Percentiles rank a stretch among this genome's conserved stretches.
phyloP scores from a whole-genome alignment of 2,113 vertebrate genomes.

The Ovis canadensis region DNA sequence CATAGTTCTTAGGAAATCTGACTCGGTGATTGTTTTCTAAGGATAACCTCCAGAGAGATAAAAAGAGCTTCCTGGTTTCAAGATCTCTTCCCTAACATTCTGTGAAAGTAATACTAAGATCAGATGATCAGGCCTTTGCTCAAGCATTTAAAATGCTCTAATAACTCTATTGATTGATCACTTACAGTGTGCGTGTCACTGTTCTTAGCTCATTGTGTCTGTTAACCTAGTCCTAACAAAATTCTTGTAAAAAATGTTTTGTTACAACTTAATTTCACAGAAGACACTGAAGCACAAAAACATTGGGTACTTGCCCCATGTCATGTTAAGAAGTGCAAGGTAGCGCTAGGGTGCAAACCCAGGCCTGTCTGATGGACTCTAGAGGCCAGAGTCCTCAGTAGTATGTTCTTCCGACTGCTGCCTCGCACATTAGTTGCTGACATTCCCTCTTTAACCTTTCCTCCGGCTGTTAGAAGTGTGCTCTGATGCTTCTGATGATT shows the following conservation, averaged over 20 bases:
- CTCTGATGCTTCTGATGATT: background rate
- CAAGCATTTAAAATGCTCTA: background rate
- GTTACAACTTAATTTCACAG: background rate
- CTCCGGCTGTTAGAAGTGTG: background rate
- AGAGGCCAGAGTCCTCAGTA: background rate
- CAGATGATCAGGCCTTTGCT: background rate
- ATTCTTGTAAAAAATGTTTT: background rate
- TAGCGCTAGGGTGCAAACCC: background rate
- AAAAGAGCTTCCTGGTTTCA: background rate
- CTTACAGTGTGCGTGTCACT: background rate
- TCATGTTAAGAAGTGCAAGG: background rate
- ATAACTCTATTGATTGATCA: background rate
- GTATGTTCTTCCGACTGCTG: background rate
- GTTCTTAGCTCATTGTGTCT: background rate
- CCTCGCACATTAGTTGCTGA: background rate
- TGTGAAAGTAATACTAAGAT: background rate
- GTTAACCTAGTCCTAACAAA: background rate
- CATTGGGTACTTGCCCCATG: background rate
- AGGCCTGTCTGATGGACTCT: background rate
- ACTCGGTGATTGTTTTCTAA: background rate
- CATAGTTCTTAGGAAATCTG: background rate
- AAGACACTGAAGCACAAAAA: background rate
- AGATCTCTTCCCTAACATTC: background rate
- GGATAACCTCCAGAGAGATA: background rate
- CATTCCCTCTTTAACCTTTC: background rate